Conservation (phyloP, 2,888 invertebrate species). For the Scaeva pyrastri region DNA sequence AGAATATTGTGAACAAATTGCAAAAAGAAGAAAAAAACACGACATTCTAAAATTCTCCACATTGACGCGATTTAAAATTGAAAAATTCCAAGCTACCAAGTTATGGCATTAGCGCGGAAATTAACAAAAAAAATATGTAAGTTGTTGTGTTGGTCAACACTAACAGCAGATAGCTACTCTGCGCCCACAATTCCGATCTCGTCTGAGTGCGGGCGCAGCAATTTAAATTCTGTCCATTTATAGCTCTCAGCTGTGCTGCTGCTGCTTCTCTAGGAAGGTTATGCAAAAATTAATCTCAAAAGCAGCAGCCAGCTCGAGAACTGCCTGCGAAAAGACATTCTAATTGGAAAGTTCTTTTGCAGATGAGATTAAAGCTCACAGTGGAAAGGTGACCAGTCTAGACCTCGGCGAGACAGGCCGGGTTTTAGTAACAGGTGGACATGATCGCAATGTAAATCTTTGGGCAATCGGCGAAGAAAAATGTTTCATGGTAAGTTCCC, state of each 20-base stretch:
- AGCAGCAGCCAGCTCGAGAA: constrained; percentile 14
- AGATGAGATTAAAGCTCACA: constrained; percentile 84
- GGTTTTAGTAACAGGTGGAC: constrained; percentile 89
- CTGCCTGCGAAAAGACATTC: not conserved
- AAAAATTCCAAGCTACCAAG: constrained; percentile 76
- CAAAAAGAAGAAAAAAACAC: constrained; percentile 35
- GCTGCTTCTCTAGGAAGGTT: constrained; percentile 67
- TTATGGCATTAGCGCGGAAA: constrained; percentile 84
- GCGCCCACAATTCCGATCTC: constrained; percentile 65
- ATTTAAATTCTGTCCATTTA: constrained; percentile 71
- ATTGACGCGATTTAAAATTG: constrained; percentile 74
- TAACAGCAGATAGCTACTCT: not conserved
- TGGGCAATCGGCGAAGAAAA: constrained; percentile 98
- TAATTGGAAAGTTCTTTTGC: constrained; percentile 58
- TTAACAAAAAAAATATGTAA: constrained; percentile 84
- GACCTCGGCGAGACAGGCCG: constrained; percentile 84
- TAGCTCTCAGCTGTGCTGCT: constrained; percentile 46
- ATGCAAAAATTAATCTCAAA: constrained; percentile 63
- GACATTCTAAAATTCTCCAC: constrained; percentile 65
- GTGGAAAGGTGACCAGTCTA: constrained; percentile 83
- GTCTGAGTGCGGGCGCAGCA: constrained; percentile 51
- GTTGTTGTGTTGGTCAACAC: constrained; percentile 76
- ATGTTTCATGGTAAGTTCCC: constrained; percentile 92
- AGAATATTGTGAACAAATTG: constrained; percentile 37
- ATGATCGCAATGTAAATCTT: constrained; percentile 98